Evolutionary conservation across 2,888 invertebrate species (phyloP).

Genomic region (Oscheius sp.): DNA sequence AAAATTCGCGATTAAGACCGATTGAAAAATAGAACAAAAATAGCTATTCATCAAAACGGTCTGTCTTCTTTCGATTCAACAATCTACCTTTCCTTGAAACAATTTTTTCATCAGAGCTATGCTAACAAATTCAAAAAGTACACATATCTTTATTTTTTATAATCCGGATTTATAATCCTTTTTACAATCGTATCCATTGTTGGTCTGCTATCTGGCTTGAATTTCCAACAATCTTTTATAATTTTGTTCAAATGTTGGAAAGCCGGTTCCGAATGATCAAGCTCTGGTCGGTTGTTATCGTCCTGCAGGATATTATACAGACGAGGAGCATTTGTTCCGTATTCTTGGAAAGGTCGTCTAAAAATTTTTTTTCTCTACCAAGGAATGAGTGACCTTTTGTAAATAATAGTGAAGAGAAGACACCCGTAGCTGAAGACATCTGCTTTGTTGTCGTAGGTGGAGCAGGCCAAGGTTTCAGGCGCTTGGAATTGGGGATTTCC

Average conservation of each 20-base stretch:
- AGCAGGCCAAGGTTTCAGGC: not conserved
- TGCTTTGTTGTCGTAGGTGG: slow-evolving; percentile 3
- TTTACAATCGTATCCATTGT: slow-evolving; percentile 7
- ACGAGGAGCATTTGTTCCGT: not conserved
- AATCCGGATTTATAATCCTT: not conserved
- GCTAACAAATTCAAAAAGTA: no score
- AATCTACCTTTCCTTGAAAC: no score
- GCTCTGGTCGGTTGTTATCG: not conserved
- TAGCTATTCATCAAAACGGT: no score
- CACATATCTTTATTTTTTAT: not conserved
- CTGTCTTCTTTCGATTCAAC: no score
- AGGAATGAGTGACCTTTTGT: not conserved
- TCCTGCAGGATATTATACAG: not conserved
- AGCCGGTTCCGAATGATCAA: not conserved
- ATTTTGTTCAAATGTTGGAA: slow-evolving; percentile 6
- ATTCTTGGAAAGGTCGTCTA: slow-evolving; percentile 1
- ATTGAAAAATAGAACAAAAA: no score
- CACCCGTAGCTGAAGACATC: slow-evolving; percentile 6
- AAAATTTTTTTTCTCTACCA: no score
- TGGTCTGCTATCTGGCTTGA: not conserved
- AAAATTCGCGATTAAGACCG: no score
- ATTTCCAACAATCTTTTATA: not conserved
- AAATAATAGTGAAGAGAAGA: slow-evolving; percentile 3
- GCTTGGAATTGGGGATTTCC: slow-evolving; percentile 13
- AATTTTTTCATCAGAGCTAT: no score